phyloP scores from a whole-genome alignment of 2,888 invertebrate genomes.

The Eupithecia exiguata region DNA sequence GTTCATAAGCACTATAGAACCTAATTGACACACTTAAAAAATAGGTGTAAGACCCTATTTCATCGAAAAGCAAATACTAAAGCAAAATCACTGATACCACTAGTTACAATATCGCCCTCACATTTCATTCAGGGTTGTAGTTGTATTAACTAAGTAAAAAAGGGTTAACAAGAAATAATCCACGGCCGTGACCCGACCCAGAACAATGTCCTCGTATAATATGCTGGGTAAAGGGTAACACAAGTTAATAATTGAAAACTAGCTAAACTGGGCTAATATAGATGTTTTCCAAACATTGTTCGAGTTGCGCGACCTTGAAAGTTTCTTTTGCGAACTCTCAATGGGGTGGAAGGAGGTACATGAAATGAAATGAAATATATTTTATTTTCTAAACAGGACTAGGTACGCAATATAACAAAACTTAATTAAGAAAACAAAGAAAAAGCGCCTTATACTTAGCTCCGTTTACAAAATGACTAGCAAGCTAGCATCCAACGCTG shows the following conservation, averaged over 20 bases:
- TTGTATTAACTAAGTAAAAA: neutral
- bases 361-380: too few species aligned
- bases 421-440: too few species aligned
- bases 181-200: neutral
- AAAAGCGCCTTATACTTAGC: too few species aligned
- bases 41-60: too few species aligned
- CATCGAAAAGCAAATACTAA: neutral
- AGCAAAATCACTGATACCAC: neutral
- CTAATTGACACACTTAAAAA: too few species aligned
- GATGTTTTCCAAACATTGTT: constrained; percentile 9
- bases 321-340: neutral
- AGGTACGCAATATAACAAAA: too few species aligned
- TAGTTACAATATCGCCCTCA: neutral
- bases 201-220: neutral
- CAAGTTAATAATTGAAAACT: constrained; percentile 24
- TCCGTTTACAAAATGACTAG: too few species aligned
- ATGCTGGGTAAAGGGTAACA: neutral
- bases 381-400: too few species aligned
- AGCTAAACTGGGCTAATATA: constrained; percentile 10
- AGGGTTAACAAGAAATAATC: neutral
- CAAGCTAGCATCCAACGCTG: too few species aligned
- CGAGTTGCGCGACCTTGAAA: neutral
- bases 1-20: too few species aligned
- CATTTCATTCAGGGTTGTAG: neutral
- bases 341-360: neutral